Evolutionary conservation across 2,888 invertebrate genomes (phyloP).

Genomic region (Venustoraphidia nigricollis): DNA sequence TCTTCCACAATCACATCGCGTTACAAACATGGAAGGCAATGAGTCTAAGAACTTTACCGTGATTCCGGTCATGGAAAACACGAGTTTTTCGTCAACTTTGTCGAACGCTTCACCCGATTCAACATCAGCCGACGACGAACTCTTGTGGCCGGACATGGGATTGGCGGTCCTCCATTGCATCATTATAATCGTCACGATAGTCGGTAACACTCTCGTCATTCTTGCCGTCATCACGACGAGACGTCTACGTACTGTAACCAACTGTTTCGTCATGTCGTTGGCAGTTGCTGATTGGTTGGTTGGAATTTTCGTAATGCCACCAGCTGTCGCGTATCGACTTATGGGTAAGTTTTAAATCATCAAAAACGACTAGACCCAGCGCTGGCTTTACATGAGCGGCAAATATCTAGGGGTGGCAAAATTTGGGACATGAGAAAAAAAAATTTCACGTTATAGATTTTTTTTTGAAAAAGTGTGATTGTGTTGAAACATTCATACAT

Average conservation of each 20-base stretch:
- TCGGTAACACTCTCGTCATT: slow-evolving; percentile 83
- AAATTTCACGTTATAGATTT: no score
- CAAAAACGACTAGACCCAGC: background rate
- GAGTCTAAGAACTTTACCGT: no score
- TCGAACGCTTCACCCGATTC: background rate
- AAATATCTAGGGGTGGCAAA: no score
- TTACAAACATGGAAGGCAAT: no score
- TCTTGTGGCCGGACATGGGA: slow-evolving; percentile 31
- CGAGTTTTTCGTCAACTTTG: no score
- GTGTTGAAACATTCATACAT: no score
- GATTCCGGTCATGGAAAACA: no score
- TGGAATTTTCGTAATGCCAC: slow-evolving; percentile 89
- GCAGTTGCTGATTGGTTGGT: slow-evolving; percentile 88
- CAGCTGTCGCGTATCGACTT: slow-evolving; percentile 78
- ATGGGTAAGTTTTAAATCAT: slow-evolving; percentile 43
- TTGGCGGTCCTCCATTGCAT: slow-evolving; percentile 47
- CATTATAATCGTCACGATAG: slow-evolving; percentile 55
- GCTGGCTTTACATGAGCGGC: no score
- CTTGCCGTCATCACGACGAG: slow-evolving; percentile 76
- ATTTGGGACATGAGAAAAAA: no score
- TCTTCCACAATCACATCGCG: no score
- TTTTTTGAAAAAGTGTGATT: no score
- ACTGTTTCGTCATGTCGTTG: slow-evolving; percentile 88
- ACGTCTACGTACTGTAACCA: slow-evolving; percentile 80
- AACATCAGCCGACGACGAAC: background rate